Evolutionary conservation across 2,888 invertebrate species (phyloP).

Genomic region (Lasioglossum vierecki): DNA sequence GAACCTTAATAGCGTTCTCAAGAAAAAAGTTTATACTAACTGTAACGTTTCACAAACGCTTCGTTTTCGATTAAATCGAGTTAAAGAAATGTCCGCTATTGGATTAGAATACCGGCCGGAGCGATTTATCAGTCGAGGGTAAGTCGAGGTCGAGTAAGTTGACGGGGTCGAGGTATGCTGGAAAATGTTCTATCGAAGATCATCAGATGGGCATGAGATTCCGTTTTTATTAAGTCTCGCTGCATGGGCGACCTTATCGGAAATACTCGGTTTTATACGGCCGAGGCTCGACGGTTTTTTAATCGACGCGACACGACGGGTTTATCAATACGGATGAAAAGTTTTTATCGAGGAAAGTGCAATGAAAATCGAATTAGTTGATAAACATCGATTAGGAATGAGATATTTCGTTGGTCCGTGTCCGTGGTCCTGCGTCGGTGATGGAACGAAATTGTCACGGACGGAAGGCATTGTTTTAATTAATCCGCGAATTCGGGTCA

Average conservation of each 20-base stretch:
- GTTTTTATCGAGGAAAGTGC: neutral
- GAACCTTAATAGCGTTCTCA: too few species aligned
- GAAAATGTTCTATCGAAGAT: neutral
- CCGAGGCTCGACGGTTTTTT: neutral
- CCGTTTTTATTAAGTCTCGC: neutral
- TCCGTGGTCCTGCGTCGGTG: neutral
- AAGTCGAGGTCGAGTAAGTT: neutral
- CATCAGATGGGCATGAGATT: neutral
- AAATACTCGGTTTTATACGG: neutral
- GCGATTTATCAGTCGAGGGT: neutral
- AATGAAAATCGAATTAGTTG: neutral
- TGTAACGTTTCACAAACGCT: neutral
- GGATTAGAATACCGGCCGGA: neutral
- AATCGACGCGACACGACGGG: neutral
- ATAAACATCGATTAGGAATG: neutral
- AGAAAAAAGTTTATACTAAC: too few species aligned
- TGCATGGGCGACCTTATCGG: neutral
- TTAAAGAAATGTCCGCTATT: too few species aligned
- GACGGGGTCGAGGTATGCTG: neutral
- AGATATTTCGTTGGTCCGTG: neutral
- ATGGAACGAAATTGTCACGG: neutral
- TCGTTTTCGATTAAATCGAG: too few species aligned
- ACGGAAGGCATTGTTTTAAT: neutral
- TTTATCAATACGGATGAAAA: neutral
- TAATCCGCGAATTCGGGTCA: constrained; percentile 12